phyloP scores from a whole-genome alignment of 2,888 invertebrate genomes.

The Lordiphosa fenestrarum region DNA sequence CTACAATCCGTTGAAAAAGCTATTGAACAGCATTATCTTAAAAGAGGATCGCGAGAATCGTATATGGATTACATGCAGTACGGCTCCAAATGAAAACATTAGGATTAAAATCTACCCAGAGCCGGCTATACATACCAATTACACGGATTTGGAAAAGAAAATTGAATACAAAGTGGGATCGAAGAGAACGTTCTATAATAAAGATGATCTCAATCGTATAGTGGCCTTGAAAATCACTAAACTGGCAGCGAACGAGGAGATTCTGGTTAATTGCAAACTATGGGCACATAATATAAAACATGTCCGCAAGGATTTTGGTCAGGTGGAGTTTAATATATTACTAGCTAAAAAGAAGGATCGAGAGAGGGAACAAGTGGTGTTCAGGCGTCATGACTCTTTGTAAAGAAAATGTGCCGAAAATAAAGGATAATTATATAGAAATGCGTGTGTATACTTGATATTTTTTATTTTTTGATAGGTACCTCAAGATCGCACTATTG shows the following conservation, averaged over 20 bases:
- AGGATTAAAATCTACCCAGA: conserved; percentile 33
- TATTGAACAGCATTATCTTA: conserved; percentile 6
- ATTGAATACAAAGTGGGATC: background rate
- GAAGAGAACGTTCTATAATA: conserved; percentile 2
- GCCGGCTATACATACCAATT: conserved; percentile 26
- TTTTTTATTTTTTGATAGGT: conserved; percentile 82
- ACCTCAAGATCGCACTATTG: conserved; percentile 96
- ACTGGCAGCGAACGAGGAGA: conserved; percentile 10
- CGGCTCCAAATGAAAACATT: background rate
- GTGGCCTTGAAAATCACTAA: conserved; percentile 40
- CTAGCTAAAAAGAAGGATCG: conserved; percentile 1
- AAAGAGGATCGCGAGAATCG: conserved; percentile 16
- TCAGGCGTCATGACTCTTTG: conserved; percentile 9
- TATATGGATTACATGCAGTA: conserved; percentile 45
- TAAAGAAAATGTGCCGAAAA: conserved; percentile 4
- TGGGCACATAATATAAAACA: conserved; percentile 50
- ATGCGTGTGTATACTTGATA: background rate
- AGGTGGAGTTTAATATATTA: conserved; percentile 25
- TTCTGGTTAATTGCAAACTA: conserved; percentile 38
- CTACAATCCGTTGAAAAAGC: conserved; percentile 2
- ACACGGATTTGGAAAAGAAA: conserved; percentile 22
- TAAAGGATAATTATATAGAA: background rate
- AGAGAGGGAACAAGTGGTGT: background rate
- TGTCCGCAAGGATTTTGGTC: conserved; percentile 9
- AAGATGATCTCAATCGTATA: conserved; percentile 44